phyloP scores from a whole-genome alignment of 2,888 invertebrate species.

The Campopleginae sp. region DNA sequence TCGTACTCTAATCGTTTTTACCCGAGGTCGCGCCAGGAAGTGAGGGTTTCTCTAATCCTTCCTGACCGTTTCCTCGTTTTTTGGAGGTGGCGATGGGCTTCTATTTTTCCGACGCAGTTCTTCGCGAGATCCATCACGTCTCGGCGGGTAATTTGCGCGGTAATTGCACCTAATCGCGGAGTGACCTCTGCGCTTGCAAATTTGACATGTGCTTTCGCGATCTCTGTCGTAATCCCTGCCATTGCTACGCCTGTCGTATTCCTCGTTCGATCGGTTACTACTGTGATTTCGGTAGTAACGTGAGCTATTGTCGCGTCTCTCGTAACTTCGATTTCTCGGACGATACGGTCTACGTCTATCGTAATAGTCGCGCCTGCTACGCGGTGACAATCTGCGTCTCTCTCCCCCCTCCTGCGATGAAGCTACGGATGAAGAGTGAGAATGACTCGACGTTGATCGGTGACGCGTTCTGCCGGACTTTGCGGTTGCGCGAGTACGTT shows the following conservation, averaged over 20 bases:
- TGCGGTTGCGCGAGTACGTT: neutral
- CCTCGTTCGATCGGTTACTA: neutral
- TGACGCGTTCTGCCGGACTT: neutral
- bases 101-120: neutral
- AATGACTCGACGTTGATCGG: neutral
- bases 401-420: constrained; percentile 31
- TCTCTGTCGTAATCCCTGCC: neutral
- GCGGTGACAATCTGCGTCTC: constrained; percentile 1
- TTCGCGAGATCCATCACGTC: neutral
- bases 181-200: neutral
- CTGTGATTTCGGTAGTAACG: neutral
- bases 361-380: neutral
- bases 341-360: neutral
- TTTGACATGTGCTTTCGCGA: neutral
- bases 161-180: constrained; percentile 20
- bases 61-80: constrained; percentile 35
- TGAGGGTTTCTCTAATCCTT: neutral
- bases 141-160: neutral
- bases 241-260: neutral
- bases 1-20: neutral
- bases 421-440: constrained; percentile 19
- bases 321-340: neutral
- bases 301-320: neutral
- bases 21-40: constrained; percentile 19
- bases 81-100: neutral